Evolutionary conservation across 2,113 vertebrate species (phyloP).

Genomic region (Talpa occidentalis): DNA sequence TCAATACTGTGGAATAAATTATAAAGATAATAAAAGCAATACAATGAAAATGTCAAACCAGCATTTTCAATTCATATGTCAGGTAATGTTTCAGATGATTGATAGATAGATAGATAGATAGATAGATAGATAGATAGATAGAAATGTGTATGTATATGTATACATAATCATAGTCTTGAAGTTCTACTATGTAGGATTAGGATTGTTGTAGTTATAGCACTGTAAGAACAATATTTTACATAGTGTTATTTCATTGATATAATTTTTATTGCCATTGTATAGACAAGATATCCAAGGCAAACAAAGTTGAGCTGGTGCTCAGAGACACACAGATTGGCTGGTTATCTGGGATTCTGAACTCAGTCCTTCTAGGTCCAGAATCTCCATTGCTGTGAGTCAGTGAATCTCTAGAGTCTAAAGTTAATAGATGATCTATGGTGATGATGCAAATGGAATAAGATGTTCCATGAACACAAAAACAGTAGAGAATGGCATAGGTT

Average conservation of each 20-base stretch:
- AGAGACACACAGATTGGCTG: neutral
- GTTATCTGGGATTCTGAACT: neutral
- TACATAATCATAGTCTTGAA: neutral
- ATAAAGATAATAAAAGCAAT: neutral
- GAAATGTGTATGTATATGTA: neutral
- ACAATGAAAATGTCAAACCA: neutral
- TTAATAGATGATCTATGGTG: neutral
- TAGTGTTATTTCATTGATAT: neutral
- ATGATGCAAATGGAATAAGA: neutral
- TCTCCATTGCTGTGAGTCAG: neutral
- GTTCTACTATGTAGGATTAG: neutral
- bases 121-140: neutral
- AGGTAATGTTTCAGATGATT: neutral
- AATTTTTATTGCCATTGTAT: neutral
- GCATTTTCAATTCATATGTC: constrained; percentile 25
- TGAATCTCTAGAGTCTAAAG: neutral
- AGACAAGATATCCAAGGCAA: neutral
- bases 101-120: neutral
- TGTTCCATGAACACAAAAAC: neutral
- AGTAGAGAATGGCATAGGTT: neutral
- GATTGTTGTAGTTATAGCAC: neutral
- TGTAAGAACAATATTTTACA: neutral
- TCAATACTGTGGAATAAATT: neutral
- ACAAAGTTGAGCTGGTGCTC: neutral
- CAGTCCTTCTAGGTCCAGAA: neutral